Conservation (phyloP, 2,797 vertebrate species). For the Coreius guichenoti region DNA sequence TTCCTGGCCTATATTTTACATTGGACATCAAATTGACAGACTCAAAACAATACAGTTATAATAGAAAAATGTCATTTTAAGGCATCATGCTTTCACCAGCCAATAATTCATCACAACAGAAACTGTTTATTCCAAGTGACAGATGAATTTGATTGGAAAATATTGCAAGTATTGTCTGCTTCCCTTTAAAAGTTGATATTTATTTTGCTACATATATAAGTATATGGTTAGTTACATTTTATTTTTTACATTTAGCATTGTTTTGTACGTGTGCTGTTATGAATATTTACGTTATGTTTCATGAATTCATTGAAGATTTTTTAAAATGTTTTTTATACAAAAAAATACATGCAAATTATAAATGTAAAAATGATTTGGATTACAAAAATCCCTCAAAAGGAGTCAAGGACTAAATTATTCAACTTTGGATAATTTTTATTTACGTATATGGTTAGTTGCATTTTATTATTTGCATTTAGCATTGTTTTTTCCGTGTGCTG, state of each 20-base stretch:
- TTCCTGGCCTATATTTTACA: background rate
- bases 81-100: background rate
- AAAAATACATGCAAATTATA: too few species aligned
- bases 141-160: background rate
- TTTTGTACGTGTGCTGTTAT: background rate
- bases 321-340: too few species aligned
- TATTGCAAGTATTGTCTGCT: background rate
- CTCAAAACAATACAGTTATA: background rate
- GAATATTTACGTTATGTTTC: too few species aligned
- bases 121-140: background rate
- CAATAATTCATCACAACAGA: background rate
- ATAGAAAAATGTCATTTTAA: background rate
- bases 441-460: too few species aligned
- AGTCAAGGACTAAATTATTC: too few species aligned
- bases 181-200: background rate
- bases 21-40: background rate
- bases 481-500: too few species aligned
- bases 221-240: background rate
- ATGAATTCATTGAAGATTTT: too few species aligned
- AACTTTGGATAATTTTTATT: too few species aligned
- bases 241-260: background rate
- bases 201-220: background rate
- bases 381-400: too few species aligned
- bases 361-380: too few species aligned
- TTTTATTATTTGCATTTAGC: too few species aligned